Evolutionary conservation across 2,888 invertebrate species (phyloP).

Genomic region (Drosophila meridiana): DNA sequence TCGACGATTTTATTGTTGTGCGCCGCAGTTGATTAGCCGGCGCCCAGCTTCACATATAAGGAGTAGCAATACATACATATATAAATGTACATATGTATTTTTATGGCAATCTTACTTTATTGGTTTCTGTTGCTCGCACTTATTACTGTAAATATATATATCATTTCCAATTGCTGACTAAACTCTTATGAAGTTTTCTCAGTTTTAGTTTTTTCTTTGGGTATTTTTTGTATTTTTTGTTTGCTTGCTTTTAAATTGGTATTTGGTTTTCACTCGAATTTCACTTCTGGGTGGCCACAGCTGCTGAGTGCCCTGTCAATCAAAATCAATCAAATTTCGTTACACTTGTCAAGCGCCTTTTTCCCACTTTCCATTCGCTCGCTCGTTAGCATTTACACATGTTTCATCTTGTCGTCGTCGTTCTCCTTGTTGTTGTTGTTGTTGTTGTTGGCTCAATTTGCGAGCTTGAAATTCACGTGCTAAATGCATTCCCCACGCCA

Average conservation of each 20-base stretch:
- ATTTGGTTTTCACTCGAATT: constrained; percentile 19
- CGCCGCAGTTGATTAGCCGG: constrained; percentile 64
- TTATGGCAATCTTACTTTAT: constrained; percentile 48
- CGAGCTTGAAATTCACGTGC: constrained; percentile 40
- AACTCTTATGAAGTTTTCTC: constrained; percentile 14
- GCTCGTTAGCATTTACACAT: constrained; percentile 70
- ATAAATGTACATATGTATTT: constrained; percentile 40
- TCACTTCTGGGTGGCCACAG: constrained; percentile 48
- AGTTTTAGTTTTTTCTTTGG: constrained; percentile 11
- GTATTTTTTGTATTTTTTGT: neutral
- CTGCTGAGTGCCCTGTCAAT: constrained; percentile 64
- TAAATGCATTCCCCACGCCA: constrained; percentile 25
- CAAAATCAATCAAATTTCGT: constrained; percentile 78
- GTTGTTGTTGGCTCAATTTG: constrained; percentile 37
- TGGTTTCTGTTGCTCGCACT: constrained; percentile 43
- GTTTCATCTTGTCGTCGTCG: constrained; percentile 37
- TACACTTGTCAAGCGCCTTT: constrained; percentile 34
- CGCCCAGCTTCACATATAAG: constrained; percentile 4
- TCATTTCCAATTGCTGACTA: neutral
- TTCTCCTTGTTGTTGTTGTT: neutral
- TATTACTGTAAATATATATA: constrained; percentile 5
- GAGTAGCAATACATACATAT: neutral
- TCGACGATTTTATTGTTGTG: constrained; percentile 44
- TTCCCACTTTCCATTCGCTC: constrained; percentile 26
- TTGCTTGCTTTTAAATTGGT: constrained; percentile 5